Evolutionary conservation across 2,113 vertebrate genomes (phyloP), one percentile per base, ranked within the genome.

Genomic region (Sterna hirundo): DNA sequence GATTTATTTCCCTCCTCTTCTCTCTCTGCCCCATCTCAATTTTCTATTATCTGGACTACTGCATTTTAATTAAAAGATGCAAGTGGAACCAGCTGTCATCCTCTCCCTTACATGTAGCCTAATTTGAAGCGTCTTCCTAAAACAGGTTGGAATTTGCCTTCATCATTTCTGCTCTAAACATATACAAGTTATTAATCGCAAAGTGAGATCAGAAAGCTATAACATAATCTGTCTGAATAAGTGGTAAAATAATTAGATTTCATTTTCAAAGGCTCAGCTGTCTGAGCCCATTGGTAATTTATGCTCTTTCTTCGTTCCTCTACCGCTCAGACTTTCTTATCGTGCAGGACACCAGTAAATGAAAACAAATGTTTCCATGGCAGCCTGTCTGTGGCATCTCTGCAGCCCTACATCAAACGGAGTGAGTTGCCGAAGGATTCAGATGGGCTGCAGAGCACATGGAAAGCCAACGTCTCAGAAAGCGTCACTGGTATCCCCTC

Each of bases 341-440:
- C 20, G 6, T 65, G 46, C 55, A 60, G 69, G 68, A 78, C 83
- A 83, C 46, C 68, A 88, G 72, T 88, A 88, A 92, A 92, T 79
- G 86, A 88, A 91, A 95, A 72, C 83, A 93, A 95, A 62, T 88
- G 86, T 97, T 96, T 90, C 94, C 58, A 30, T 87, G 64, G 77
- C 66, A 95, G 89, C 92, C 64, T 49, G 36, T 52, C 79, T 70
- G 62, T 66, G 58, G 51, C 76, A 75, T 93, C 65, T 80, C 80
- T 64, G 49, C 68, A 90, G 61, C 44, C 49, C 83, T 71, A 27
- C 89, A 68, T 93, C 83, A 74, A 83, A 69, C 23, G 21, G 60
- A 26, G 61, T 14, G 58, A 72, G 27, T 13, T 88, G 61, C 69
- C 1, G 0, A 44, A 75, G 71, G 61, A 71, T 52, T 49, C 75